A percentile compares a stretch with the other conserved stretches of the same genome.
phyloP scores from a whole-genome alignment of 2,113 vertebrate species.

The Capra hircus region DNA sequence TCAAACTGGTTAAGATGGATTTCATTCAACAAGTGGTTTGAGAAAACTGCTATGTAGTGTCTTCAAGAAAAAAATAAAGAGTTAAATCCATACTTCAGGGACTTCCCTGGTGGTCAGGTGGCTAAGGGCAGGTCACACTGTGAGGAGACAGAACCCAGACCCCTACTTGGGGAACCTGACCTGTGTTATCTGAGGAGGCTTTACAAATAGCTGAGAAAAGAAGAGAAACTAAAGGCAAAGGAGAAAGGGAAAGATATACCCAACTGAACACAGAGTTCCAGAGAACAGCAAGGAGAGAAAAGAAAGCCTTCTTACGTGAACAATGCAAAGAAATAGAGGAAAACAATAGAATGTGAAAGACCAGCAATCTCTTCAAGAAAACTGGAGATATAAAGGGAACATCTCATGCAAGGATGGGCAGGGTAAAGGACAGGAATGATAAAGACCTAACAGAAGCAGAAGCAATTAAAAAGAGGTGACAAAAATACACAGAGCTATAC shows the following conservation, averaged over 20 bases:
- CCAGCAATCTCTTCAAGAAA: not conserved
- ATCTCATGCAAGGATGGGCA: not conserved
- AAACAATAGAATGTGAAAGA: not conserved
- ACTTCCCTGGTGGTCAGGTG: not conserved
- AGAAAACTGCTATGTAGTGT: not conserved
- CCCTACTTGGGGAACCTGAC: not conserved
- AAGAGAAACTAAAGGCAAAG: not conserved
- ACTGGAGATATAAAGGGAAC: not conserved
- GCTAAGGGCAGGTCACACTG: not conserved
- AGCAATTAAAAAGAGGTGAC: not conserved
- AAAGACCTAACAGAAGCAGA: not conserved
- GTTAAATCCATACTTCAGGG: not conserved
- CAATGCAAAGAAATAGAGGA: not conserved
- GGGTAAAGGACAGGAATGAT: not conserved
- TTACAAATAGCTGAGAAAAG: not conserved
- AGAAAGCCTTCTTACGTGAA: not conserved
- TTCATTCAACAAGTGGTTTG: not conserved
- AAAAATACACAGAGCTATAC: not conserved
- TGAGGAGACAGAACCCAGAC: not conserved
- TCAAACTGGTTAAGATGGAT: not conserved
- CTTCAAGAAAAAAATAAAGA: not conserved
- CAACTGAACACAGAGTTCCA: not conserved
- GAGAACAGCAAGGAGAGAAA: not conserved
- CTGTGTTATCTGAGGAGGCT: not conserved
- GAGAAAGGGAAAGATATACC: not conserved